Evolutionary conservation across 2,888 invertebrate genomes (phyloP).

Genomic region (Caenorhabditis afra): DNA sequence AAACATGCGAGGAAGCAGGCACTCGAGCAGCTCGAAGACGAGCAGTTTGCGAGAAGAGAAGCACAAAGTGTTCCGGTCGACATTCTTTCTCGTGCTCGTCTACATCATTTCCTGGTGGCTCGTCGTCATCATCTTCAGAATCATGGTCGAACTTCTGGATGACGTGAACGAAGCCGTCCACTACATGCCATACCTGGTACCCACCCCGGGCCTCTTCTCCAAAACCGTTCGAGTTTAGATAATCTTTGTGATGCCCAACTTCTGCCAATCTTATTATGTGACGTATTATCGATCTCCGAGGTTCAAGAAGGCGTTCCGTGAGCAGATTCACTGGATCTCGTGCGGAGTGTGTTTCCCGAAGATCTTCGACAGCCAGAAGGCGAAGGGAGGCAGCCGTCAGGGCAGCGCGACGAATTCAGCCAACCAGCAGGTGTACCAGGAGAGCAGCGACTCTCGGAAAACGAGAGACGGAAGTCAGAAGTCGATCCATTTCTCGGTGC

Average conservation of each 20-base stretch:
- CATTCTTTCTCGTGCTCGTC: conserved; percentile 46
- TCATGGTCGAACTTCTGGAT: conserved; percentile 12
- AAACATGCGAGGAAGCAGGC: conserved; percentile 47
- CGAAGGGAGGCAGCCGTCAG: conserved; percentile 14
- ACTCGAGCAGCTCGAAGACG: conserved; percentile 34
- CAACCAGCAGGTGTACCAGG: conserved; percentile 6
- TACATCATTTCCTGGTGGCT: conserved; percentile 55
- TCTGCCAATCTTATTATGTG: conserved; percentile 38
- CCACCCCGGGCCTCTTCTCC: too few species aligned
- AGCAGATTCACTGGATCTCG: conserved; percentile 39
- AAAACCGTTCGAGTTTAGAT: background rate
- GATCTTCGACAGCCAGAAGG: conserved; percentile 20
- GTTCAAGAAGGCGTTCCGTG: conserved; percentile 26
- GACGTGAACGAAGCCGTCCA: conserved; percentile 21
- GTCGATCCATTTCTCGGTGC: conserved; percentile 11
- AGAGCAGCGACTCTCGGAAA: conserved; percentile 6
- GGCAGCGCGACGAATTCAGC: conserved; percentile 35
- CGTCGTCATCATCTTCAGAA: conserved; percentile 19
- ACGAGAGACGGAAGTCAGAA: conserved; percentile 17
- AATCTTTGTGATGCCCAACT: conserved; percentile 43
- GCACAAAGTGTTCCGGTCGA: conserved; percentile 54
- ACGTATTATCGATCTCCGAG: conserved; percentile 37
- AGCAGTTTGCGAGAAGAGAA: conserved; percentile 45
- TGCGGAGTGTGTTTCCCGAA: conserved; percentile 35
- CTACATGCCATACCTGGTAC: conserved; percentile 48